Evolutionary conservation across 2,113 vertebrate genomes (phyloP).

Genomic region (Trogon surrucura): DNA sequence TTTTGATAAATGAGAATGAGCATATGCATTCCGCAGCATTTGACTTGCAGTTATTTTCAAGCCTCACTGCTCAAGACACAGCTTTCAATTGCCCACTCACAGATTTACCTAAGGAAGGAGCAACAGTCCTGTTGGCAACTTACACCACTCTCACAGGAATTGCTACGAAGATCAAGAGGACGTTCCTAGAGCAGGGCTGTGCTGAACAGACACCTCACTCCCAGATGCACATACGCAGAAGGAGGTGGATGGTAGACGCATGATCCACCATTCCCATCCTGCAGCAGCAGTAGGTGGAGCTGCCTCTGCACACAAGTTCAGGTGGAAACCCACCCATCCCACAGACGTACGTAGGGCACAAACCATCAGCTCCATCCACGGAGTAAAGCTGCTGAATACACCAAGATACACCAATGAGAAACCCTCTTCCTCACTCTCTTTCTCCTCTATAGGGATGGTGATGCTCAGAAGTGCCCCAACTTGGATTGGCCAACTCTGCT

Average conservation of each 20-base stretch:
- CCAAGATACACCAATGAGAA: not conserved
- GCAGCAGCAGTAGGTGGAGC: not conserved
- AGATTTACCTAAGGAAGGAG: not conserved
- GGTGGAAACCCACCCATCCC: not conserved
- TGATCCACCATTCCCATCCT: not conserved
- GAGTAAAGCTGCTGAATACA: not conserved
- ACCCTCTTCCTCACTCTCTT: not conserved
- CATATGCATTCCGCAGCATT: not conserved
- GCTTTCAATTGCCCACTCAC: rapidly evolving
- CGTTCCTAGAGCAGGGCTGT: not conserved
- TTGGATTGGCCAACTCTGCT: not conserved
- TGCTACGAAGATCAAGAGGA: not conserved
- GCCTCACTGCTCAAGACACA: not conserved
- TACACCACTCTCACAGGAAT: rapidly evolving
- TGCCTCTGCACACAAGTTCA: not conserved
- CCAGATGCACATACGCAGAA: rapidly evolving
- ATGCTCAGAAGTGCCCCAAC: not conserved
- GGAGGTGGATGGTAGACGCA: too few species aligned
- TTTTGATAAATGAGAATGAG: slow-evolving; percentile 1
- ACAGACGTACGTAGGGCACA: not conserved
- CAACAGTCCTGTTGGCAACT: not conserved
- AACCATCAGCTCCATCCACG: not conserved
- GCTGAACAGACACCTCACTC: not conserved
- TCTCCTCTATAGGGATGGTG: not conserved
- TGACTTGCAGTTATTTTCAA: not conserved